Percentiles rank a stretch among this genome's conserved stretches.
Evolutionary conservation across 2,113 vertebrate species (phyloP).

Genomic region (Sarotherodon lohbergeri): DNA sequence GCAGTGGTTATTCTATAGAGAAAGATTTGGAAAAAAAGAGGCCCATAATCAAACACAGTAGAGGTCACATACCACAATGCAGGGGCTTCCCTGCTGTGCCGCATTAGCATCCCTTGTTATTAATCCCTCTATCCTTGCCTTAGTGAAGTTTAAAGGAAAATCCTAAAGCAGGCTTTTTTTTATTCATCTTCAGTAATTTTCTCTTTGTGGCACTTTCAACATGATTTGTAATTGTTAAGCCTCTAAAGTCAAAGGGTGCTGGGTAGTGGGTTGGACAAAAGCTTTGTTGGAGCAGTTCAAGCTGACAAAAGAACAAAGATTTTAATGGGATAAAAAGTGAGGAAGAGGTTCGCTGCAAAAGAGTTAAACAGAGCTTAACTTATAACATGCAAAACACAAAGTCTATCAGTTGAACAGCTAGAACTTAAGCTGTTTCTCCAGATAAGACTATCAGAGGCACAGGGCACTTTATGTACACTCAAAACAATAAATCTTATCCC

Average conservation of each 20-base stretch:
- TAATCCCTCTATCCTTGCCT: conserved; percentile 27
- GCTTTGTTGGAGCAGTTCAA: conserved; percentile 5
- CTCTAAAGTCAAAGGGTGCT: not conserved
- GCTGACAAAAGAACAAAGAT: conserved; percentile 25
- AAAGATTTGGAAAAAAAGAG: not conserved
- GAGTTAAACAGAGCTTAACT: not conserved
- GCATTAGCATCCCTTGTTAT: conserved; percentile 24
- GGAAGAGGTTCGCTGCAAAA: not conserved
- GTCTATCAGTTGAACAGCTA: not conserved
- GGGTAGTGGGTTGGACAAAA: conserved; percentile 5
- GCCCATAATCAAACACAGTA: not conserved
- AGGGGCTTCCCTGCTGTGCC: not conserved
- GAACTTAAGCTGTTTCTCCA: not conserved
- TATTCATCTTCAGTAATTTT: conserved; percentile 33
- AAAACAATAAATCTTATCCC: not conserved
- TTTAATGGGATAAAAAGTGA: not conserved
- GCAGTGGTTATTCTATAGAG: not conserved
- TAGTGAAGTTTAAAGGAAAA: conserved; percentile 13
- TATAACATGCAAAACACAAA: not conserved
- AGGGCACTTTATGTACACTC: not conserved
- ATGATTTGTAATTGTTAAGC: conserved; percentile 31
- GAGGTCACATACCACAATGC: conserved; percentile 29
- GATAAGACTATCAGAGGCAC: not conserved
- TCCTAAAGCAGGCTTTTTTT: not conserved
- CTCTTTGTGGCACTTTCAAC: conserved; percentile 13